A percentile compares a stretch with the other conserved stretches of the same genome.
phyloP scores from a whole-genome alignment of 2,797 vertebrate genomes.

The Arctocebus calabarensis region DNA sequence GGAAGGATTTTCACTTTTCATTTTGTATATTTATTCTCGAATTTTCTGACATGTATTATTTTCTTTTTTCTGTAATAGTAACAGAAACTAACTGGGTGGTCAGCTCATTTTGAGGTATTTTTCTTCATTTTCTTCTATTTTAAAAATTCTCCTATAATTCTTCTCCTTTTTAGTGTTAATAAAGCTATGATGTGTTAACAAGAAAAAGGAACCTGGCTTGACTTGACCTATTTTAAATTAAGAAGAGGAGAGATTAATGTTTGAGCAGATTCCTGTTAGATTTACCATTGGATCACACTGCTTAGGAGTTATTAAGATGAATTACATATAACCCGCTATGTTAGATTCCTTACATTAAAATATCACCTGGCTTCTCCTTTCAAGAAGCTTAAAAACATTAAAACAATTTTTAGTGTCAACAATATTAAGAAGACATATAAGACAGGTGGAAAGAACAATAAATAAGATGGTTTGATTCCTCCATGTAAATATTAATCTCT shows the following conservation, averaged over 20 bases:
- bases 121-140: constrained; percentile 4
- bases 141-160: constrained; percentile 12
- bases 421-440: constrained; percentile 33
- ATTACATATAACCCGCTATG: neutral
- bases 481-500: constrained; percentile 11
- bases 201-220: constrained; percentile 19
- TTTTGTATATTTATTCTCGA: constrained; percentile 5
- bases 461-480: constrained; percentile 27
- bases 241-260: neutral
- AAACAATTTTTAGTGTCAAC: constrained; percentile 53
- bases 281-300: neutral
- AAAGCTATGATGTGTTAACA: neutral
- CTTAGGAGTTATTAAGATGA: constrained; percentile 39
- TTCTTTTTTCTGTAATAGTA: neutral
- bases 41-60: neutral
- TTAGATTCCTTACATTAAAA: constrained; percentile 33
- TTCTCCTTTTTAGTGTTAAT: neutral
- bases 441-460: neutral
- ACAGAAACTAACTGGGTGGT: neutral
- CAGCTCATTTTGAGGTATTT: constrained; percentile 29
- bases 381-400: constrained; percentile 55
- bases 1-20: neutral
- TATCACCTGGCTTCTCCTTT: constrained; percentile 26
- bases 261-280: constrained; percentile 10
- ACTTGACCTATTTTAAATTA: neutral